A percentile compares a stretch with the other conserved stretches of the same genome.
These are phyloP conservation scores for Hoplias malabaricus DNA, from an alignment of 2,113 vertebrate genomes.

Conservation along the genomic window DNA sequence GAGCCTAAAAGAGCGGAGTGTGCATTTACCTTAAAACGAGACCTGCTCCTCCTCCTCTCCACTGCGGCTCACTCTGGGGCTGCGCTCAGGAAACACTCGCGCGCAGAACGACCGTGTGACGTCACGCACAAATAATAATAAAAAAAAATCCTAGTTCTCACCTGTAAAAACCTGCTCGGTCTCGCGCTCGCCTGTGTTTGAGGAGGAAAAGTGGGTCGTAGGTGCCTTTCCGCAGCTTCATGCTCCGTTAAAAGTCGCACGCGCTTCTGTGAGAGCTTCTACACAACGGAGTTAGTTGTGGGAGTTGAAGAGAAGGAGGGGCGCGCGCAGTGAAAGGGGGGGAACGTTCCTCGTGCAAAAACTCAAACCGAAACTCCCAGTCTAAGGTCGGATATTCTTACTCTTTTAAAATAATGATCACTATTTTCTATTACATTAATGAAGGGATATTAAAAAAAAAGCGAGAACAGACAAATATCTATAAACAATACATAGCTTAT, in stretches of 20 bases:
- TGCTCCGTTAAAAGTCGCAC: too few relatives aligned
- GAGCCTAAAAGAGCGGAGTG: background rate
- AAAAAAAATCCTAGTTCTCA: constrained; percentile 31
- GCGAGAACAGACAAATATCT: background rate
- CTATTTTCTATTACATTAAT: too few relatives aligned
- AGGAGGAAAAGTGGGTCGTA: too few relatives aligned
- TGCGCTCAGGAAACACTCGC: constrained; percentile 8
- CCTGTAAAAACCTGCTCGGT: constrained; percentile 59
- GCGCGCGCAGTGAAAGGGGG: too few relatives aligned
- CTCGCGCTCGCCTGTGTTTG: constrained; percentile 35
- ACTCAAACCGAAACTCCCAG: too few relatives aligned
- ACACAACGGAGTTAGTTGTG: background rate
- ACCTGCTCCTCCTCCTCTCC: background rate
- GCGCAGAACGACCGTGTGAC: constrained; percentile 2
- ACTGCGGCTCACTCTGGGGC: background rate
- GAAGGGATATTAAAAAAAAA: too few relatives aligned
- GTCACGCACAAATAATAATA: too few relatives aligned
- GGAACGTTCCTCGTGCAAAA: too few relatives aligned
- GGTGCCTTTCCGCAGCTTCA: too few relatives aligned
- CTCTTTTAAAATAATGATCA: too few relatives aligned
- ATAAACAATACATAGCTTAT: background rate
- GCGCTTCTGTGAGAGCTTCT: too few relatives aligned
- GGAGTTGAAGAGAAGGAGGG: background rate
- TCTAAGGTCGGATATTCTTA: too few relatives aligned
- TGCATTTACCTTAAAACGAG: background rate